These are phyloP conservation scores for Megastigmus dorsalis DNA, from an alignment of 2,888 invertebrate species.

Conservation along the genomic window DNA sequence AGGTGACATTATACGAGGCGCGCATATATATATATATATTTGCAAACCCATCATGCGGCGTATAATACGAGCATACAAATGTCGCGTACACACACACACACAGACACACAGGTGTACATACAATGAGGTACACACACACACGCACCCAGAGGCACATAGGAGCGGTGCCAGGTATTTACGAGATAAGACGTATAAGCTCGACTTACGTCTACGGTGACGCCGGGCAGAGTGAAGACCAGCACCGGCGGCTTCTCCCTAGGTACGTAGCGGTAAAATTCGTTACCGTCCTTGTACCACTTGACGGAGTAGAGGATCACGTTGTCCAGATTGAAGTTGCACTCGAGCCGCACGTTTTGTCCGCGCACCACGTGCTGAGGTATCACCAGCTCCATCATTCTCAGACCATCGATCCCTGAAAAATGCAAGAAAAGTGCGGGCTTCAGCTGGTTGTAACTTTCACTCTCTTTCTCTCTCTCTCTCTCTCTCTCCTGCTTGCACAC, in stretches of 20 bases:
- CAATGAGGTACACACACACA: too few species aligned
- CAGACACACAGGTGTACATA: too few species aligned
- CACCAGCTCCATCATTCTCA: constrained; percentile 85
- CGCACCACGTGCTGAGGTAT: constrained; percentile 89
- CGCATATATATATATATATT: too few species aligned
- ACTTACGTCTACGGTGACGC: constrained; percentile 91
- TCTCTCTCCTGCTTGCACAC: neutral
- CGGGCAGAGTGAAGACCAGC: constrained; percentile 86
- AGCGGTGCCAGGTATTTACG: too few species aligned
- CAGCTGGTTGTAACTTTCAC: neutral
- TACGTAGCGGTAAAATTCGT: constrained; percentile 91
- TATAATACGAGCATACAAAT: too few species aligned
- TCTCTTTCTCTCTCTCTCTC: neutral
- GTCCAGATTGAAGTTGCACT: constrained; percentile 89
- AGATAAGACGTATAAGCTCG: too few species aligned
- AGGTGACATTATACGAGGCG: too few species aligned
- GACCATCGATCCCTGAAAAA: constrained; percentile 58
- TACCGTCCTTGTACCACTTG: constrained; percentile 94
- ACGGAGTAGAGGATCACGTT: constrained; percentile 90
- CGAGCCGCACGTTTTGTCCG: constrained; percentile 84
- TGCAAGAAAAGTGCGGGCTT: neutral
- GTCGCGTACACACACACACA: too few species aligned
- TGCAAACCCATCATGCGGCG: too few species aligned
- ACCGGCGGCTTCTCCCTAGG: constrained; percentile 88
- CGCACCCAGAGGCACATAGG: too few species aligned